Evolutionary conservation across 1,140 invertebrate genomes (phyloP), one percentile per base, ranked within the genome.

Genomic region (Drosophila mojavensis): DNA sequence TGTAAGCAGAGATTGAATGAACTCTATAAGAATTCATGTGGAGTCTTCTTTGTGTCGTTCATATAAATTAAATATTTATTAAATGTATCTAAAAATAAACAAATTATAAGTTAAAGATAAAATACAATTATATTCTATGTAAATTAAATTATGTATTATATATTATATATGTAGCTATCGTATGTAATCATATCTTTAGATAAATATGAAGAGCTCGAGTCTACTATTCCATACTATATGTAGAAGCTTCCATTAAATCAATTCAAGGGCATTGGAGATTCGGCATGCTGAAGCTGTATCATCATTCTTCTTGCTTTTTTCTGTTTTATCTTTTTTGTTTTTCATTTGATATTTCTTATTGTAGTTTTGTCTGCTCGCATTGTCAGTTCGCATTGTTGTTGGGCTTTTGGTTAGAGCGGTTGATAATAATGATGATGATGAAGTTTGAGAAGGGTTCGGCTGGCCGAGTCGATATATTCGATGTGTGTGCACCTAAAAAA

Each of bases 391-490:
- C 69, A 84, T 84, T 75, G 56, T 64, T 59, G 59, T 71, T 64
- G 66, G 55, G 64, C 33, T 66, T 54, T 55, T 58, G 64, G 75
- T 70, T 61, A 62, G 33, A 62, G 75, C 75, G 58, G 71, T 74
- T 69, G 82, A 73, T 73, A 67, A 86, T 88, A 76, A 86, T 83
- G 82, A 77, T 64, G 82, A 79, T 79, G 77, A 82, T 80, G 77
- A 89, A 89, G 83, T 89, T 88, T 88, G 84, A 88, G 69, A 88
- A 89, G 83, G 83, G 83, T 88, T 88, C 77, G 50, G 66, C 69
- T 39, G 62, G 41, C 50, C 43, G 26, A 56, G 66, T 77, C 80
- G 72, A 79, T 69, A 78, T 64, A 41, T 65, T 65, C 69, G 75
- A 60, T 60, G 41, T 56, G 50, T 33, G 33, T 67, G 83, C 83